Percentiles rank a stretch among this genome's conserved stretches.
phyloP scores from a whole-genome alignment of 2,888 invertebrate genomes.

The Brenthis hecate region DNA sequence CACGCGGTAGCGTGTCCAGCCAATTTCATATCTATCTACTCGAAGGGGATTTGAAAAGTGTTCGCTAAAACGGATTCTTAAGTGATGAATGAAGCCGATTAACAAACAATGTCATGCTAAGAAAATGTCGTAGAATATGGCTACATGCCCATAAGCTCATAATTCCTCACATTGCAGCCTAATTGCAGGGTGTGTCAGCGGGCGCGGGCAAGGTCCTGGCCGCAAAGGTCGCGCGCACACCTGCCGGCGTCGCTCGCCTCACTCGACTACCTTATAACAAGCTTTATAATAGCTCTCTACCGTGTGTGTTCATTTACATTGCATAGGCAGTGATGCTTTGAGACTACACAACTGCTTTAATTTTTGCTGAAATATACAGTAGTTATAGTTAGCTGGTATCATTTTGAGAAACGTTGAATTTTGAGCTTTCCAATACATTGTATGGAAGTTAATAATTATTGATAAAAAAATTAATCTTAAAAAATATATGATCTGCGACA shows the following conservation, averaged over 20 bases:
- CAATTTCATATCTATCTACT: too few relatives aligned
- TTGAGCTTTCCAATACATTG: too few relatives aligned
- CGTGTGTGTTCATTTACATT: background rate
- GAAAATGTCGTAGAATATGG: background rate
- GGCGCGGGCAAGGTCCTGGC: constrained; percentile 20
- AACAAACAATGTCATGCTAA: background rate
- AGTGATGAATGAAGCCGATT: background rate
- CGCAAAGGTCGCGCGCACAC: constrained; percentile 38
- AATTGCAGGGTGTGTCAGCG: constrained; percentile 18
- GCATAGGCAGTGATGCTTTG: background rate
- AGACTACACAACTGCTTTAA: background rate
- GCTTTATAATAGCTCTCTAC: background rate
- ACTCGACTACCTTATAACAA: constrained; percentile 1
- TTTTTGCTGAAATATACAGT: too few relatives aligned
- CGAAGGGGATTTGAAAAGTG: background rate
- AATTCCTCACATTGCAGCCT: constrained; percentile 16
- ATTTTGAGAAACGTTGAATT: too few relatives aligned
- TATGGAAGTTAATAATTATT: too few relatives aligned
- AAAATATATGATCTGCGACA: too few relatives aligned
- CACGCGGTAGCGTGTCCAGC: too few relatives aligned
- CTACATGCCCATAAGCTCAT: background rate
- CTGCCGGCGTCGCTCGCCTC: constrained; percentile 15
- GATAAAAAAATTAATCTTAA: too few relatives aligned
- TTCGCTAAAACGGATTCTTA: background rate
- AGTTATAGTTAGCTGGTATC: too few relatives aligned